Percentiles rank a stretch among this genome's conserved stretches.
phyloP scores from a whole-genome alignment of 2,113 vertebrate species.

The Xiphias gladius region DNA sequence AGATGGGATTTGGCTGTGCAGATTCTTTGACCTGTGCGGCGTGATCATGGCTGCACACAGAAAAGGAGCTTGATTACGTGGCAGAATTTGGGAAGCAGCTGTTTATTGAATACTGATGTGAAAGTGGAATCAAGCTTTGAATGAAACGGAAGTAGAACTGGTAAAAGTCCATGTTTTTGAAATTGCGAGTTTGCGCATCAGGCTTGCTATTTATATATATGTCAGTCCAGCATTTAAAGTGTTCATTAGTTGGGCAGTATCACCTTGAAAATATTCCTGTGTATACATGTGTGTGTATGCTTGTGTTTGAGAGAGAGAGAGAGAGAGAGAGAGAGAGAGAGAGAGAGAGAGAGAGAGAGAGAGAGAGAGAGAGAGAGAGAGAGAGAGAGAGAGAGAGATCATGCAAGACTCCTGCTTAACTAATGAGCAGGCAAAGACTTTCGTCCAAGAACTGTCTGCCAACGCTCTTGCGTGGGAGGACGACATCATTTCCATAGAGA shows the following conservation, averaged over 20 bases:
- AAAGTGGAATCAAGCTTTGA: slow-evolving; percentile 7
- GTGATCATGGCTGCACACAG: slow-evolving; percentile 22
- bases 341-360: background rate
- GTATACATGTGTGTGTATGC: background rate
- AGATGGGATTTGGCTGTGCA: slow-evolving; percentile 54
- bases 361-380: background rate
- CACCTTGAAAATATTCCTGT: background rate
- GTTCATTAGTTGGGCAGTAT: background rate
- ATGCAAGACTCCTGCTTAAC: slow-evolving; percentile 47
- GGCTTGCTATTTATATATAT: background rate
- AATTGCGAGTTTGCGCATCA: background rate
- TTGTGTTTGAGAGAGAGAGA: slow-evolving; percentile 4
- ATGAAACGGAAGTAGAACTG: slow-evolving; percentile 13
- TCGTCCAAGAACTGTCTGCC: slow-evolving; percentile 53
- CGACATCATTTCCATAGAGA: slow-evolving; percentile 52
- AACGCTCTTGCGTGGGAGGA: slow-evolving; percentile 50
- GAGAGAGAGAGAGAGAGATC: background rate
- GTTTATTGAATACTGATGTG: slow-evolving; percentile 27
- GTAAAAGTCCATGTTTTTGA: background rate
- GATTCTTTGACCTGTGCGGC: slow-evolving; percentile 39
- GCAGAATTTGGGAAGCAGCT: slow-evolving; percentile 9
- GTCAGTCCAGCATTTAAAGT: background rate
- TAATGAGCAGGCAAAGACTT: slow-evolving; percentile 62
- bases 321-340: background rate
- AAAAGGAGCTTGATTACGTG: slow-evolving; percentile 26